Evolutionary conservation across 2,888 invertebrate species (phyloP).

Genomic region (Perizoma flavofasciatum): DNA sequence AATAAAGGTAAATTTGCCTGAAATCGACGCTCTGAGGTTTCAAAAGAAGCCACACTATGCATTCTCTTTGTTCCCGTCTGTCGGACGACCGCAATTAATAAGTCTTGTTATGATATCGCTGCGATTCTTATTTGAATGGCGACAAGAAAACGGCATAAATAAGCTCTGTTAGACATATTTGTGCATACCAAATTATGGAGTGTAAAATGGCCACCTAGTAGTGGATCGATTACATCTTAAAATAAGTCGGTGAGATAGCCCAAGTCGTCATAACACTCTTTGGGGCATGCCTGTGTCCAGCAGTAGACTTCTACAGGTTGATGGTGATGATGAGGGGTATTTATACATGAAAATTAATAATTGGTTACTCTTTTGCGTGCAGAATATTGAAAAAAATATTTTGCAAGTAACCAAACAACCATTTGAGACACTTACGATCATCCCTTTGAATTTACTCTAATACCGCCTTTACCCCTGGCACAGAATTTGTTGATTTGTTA

Average conservation of each 20-base stretch:
- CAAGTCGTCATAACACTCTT: too few relatives aligned
- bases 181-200: too few relatives aligned
- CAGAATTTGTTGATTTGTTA: not conserved
- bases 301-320: too few relatives aligned
- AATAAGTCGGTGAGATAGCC: too few relatives aligned
- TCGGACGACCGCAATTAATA: slow-evolving; percentile 55
- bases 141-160: too few relatives aligned
- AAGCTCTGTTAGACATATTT: too few relatives aligned
- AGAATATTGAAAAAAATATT: not conserved
- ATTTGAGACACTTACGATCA: slow-evolving; percentile 40
- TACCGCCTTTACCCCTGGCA: not conserved
- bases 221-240: too few relatives aligned
- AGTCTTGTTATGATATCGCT: slow-evolving; percentile 48
- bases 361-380: not conserved
- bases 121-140: slow-evolving; percentile 22
- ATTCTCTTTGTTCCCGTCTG: slow-evolving; percentile 58
- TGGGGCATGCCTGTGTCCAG: too few relatives aligned
- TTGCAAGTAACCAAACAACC: slow-evolving; percentile 15
- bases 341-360: not conserved
- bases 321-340: not conserved
- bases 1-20: slow-evolving; percentile 69
- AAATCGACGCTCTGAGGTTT: slow-evolving; percentile 55
- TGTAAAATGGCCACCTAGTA: too few relatives aligned
- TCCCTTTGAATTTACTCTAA: slow-evolving; percentile 21
- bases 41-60: slow-evolving; percentile 61